phyloP scores from a whole-genome alignment of 1,140 invertebrate species.

The Doryteuthis pealeii region DNA sequence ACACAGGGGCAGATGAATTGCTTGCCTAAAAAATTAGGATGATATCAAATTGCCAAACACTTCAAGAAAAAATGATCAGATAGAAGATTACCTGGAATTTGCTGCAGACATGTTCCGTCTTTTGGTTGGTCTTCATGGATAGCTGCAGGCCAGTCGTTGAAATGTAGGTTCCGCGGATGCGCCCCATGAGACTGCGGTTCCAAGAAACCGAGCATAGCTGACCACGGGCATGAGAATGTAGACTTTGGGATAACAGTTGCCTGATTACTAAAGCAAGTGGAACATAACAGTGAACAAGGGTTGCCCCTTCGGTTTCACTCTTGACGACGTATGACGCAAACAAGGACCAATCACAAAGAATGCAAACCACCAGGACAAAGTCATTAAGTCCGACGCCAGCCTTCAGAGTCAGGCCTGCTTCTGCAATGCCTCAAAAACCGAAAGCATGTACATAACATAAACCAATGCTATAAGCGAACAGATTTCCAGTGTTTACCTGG shows the following conservation, averaged over 20 bases:
- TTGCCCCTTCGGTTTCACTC: slow-evolving; percentile 33
- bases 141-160: slow-evolving; percentile 42
- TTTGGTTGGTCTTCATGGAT: slow-evolving; percentile 32
- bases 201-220: slow-evolving; percentile 38
- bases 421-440: slow-evolving; percentile 48
- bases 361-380: slow-evolving; percentile 32
- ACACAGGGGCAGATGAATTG: not conserved
- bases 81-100: slow-evolving; percentile 50
- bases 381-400: slow-evolving; percentile 39
- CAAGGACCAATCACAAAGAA: slow-evolving; percentile 40
- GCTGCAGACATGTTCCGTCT: slow-evolving; percentile 38
- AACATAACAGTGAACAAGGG: slow-evolving; percentile 30
- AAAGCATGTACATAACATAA: slow-evolving; percentile 43
- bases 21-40: slow-evolving; percentile 3
- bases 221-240: slow-evolving; percentile 41
- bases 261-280: slow-evolving; percentile 43
- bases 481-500: slow-evolving; percentile 31
- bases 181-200: slow-evolving; percentile 45
- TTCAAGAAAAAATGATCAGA: slow-evolving; percentile 18
- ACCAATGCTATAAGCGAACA: slow-evolving; percentile 32
- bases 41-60: slow-evolving; percentile 15
- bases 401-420: slow-evolving; percentile 47
- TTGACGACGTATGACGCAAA: slow-evolving; percentile 44
- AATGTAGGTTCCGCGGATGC: slow-evolving; percentile 49
- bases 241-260: slow-evolving; percentile 45